Conservation (phyloP, 1,140 invertebrate genomes). For the Aethina tumida region DNA sequence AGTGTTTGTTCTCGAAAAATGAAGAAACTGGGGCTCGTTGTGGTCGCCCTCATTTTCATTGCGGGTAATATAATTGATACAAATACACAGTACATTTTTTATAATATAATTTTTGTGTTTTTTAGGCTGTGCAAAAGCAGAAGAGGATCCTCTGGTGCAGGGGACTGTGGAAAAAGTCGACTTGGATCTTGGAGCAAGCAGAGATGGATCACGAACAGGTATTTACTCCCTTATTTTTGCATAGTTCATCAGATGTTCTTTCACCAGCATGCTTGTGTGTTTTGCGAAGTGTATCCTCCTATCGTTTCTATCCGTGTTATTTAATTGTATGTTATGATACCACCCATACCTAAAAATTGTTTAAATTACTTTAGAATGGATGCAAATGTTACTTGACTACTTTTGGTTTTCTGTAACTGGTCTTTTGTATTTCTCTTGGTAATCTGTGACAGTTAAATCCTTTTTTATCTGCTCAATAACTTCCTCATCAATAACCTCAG, state of each 20-base stretch:
- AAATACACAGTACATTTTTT: conserved; percentile 5
- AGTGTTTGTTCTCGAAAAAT: no score
- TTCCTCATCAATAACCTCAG: conserved; percentile 12
- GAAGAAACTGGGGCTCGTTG: conserved; percentile 1
- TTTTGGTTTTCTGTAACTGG: conserved; percentile 34
- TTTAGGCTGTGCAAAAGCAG: conserved; percentile 6
- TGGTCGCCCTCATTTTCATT: conserved; percentile 12
- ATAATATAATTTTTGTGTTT: background rate
- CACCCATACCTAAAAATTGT: conserved; percentile 34
- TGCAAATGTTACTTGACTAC: conserved; percentile 18
- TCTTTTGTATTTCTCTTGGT: conserved; percentile 23
- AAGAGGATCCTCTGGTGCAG: conserved; percentile 5
- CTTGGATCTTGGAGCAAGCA: conserved; percentile 63
- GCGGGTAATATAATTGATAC: conserved; percentile 19
- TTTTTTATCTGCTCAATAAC: conserved; percentile 8
- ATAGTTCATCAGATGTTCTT: conserved; percentile 35
- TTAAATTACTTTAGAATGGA: background rate
- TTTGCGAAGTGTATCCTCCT: conserved; percentile 31
- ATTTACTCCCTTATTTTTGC: conserved; percentile 31
- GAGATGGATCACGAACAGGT: conserved; percentile 79
- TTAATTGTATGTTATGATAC: conserved; percentile 28
- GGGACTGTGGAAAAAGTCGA: conserved; percentile 51
- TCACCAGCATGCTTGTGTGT: conserved; percentile 28
- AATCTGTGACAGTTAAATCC: conserved; percentile 11
- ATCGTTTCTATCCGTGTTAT: conserved; percentile 21